Conservation (phyloP, 2,797 vertebrate genomes). For the Lutjanus argentimaculatus region DNA sequence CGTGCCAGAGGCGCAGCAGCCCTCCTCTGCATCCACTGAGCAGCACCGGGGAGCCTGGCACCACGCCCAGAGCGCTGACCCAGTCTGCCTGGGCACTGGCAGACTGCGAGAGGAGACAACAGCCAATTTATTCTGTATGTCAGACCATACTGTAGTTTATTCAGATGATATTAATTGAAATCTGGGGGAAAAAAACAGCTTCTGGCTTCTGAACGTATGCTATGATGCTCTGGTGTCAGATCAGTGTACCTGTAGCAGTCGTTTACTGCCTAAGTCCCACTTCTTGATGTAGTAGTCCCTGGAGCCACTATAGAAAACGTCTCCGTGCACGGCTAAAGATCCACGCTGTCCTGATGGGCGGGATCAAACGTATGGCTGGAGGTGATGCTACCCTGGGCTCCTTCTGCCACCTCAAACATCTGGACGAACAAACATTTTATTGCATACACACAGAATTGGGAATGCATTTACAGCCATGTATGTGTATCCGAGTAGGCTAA, state of each 20-base stretch:
- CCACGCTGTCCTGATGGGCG: constrained; percentile 94
- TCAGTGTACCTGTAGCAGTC: constrained; percentile 87
- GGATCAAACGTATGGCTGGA: constrained; percentile 94
- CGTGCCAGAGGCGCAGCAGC: constrained; percentile 93
- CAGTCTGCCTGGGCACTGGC: constrained; percentile 92
- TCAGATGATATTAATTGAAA: not conserved
- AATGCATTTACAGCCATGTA: not conserved
- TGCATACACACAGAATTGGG: not conserved
- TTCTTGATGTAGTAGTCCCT: constrained; percentile 96
- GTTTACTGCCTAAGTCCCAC: constrained; percentile 94
- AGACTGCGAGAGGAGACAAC: constrained; percentile 86
- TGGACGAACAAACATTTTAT: constrained; percentile 58
- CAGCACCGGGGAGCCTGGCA: constrained; percentile 88
- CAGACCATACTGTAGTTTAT: not conserved
- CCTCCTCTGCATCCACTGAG: constrained; percentile 94
- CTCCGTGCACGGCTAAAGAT: constrained; percentile 91
- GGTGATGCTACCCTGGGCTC: constrained; percentile 92
- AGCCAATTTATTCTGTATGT: not conserved
- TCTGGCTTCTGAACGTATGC: not conserved
- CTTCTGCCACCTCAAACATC: constrained; percentile 98
- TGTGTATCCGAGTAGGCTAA: not conserved
- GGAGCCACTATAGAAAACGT: constrained; percentile 93
- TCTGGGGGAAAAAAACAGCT: not conserved
- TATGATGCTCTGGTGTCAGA: not conserved
- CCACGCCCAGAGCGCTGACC: constrained; percentile 91